Evolutionary conservation across 2,797 vertebrate genomes (phyloP).

Genomic region (Aeoliscus strigatus): DNA sequence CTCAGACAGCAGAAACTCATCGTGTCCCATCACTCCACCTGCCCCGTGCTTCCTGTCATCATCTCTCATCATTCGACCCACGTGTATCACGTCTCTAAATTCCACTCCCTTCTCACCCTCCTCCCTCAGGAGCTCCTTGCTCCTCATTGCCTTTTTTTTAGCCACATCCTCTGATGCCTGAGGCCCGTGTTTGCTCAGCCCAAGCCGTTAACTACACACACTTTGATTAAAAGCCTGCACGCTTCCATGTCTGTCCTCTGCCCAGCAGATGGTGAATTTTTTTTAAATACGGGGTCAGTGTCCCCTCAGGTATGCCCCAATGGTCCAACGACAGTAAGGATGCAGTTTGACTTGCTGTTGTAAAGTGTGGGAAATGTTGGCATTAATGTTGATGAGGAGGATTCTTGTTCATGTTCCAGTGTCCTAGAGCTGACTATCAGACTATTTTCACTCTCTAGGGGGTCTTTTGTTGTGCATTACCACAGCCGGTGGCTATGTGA

Average conservation of each 20-base stretch:
- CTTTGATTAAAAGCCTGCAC: constrained; percentile 70
- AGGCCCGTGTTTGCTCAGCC: constrained; percentile 68
- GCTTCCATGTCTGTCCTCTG: constrained; percentile 31
- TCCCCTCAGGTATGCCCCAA: no score
- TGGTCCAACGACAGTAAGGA: no score
- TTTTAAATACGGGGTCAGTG: no score
- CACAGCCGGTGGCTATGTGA: constrained; percentile 24
- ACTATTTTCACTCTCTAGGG: constrained; percentile 41
- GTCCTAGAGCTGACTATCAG: constrained; percentile 14
- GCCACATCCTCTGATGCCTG: constrained; percentile 52
- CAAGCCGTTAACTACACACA: constrained; percentile 57
- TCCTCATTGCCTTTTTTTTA: constrained; percentile 25
- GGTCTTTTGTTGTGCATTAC: constrained; percentile 44
- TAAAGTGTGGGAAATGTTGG: not conserved
- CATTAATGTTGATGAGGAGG: constrained; percentile 17
- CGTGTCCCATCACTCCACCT: constrained; percentile 29
- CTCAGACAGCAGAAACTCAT: constrained; percentile 30
- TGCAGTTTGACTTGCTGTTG: no score
- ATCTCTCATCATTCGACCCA: constrained; percentile 14
- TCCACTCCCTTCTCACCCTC: constrained; percentile 11
- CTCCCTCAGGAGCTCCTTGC: constrained; percentile 9
- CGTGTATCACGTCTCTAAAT: constrained; percentile 22
- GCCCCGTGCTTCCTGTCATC: constrained; percentile 24
- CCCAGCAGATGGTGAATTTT: constrained; percentile 43
- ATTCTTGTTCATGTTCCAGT: constrained; percentile 29